Evolutionary conservation across 2,797 vertebrate genomes (phyloP), one percentile per base, ranked within the genome.

Genomic region (Tolypeutes matacus): DNA sequence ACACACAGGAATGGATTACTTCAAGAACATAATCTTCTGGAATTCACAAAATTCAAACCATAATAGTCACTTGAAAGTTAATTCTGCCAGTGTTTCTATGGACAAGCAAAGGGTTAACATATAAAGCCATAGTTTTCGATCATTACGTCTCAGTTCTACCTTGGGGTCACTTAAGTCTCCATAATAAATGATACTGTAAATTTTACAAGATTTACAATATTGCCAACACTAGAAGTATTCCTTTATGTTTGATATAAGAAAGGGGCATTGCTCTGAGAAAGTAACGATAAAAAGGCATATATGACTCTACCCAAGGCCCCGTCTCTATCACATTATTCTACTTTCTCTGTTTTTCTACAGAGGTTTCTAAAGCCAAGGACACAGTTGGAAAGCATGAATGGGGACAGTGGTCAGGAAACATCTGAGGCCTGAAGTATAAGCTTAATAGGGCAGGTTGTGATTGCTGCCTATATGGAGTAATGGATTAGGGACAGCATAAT

Each of bases 201-300:
- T 49, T 88, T 81, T 75, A 62, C 2, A 60, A 80, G 34, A 67
- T 88, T 62, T 91, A 62, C 25, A 93, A 39, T 69, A 85, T 42
- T 64, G 18, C 5, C 42, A 58, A 29, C 18, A 39, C 27, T 72
- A 86, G 46, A 42, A 81, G 46, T 75, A 36, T 29, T 49, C 20
- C 58, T 88, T 91, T 75, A 34, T 53, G 12, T 88, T 69, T 93
- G 31, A 93, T 10, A 31, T 73, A 81, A 84, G 58, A 67, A 83
- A 95, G 5, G 21, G 21, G 7, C 14, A 15, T 75, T 46, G 10
- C 34, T 20, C 11, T 84, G 10, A 81, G 72, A 92, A 65, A 65
- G 65, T 42, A 46, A 72, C 9, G 80, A 6, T 82, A 18, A 83
- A 77, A 70, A 7, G 11, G 2, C 14, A 8, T 20, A 34, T 91